A percentile compares a stretch with the other conserved stretches of the same genome.
phyloP scores from a whole-genome alignment of 2,888 invertebrate genomes.

The Ecdyonurus torrentis region DNA sequence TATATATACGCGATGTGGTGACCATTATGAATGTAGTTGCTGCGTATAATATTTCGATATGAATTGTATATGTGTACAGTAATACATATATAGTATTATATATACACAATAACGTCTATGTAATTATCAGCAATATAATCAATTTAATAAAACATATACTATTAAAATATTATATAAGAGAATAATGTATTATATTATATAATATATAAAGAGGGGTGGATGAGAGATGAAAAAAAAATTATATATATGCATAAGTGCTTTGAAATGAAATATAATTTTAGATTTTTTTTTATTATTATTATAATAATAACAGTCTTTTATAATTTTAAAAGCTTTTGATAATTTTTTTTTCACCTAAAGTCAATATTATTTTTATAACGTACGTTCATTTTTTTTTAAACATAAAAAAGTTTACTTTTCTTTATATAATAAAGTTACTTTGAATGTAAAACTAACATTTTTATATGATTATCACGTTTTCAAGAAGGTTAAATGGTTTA shows the following conservation, averaged over 20 bases:
- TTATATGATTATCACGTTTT: neutral
- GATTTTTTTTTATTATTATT: neutral
- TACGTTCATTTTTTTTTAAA: neutral
- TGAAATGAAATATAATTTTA: neutral
- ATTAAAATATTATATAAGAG: too few relatives aligned
- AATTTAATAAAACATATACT: neutral
- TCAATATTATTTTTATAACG: neutral
- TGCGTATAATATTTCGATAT: too few relatives aligned
- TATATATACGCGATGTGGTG: too few relatives aligned
- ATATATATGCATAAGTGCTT: too few relatives aligned
- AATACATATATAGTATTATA: neutral
- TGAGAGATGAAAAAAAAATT: too few relatives aligned
- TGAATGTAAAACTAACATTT: neutral
- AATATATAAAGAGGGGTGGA: neutral
- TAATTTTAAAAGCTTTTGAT: neutral
- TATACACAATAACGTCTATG: neutral
- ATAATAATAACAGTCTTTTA: neutral
- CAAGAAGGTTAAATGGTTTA: too few relatives aligned
- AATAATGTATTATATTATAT: neutral
- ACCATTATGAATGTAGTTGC: too few relatives aligned
- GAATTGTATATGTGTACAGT: neutral
- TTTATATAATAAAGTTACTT: neutral
- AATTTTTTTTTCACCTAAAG: neutral
- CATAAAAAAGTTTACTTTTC: neutral
- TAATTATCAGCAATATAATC: neutral